Evolutionary conservation across 2,888 invertebrate species (phyloP).

Genomic region (Hyposoter dolosus): DNA sequence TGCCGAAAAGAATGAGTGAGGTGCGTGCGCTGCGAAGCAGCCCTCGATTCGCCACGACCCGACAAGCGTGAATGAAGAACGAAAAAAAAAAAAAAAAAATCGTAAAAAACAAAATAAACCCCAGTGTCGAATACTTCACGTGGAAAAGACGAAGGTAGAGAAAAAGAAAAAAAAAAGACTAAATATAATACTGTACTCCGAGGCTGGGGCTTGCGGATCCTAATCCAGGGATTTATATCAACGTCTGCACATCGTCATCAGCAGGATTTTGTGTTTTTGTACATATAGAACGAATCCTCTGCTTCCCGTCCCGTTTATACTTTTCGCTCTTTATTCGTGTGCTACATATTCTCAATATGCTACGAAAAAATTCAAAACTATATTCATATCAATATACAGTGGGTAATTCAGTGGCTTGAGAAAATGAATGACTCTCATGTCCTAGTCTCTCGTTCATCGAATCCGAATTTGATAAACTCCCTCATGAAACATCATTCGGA

Average conservation of each 20-base stretch:
- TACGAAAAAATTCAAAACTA: neutral
- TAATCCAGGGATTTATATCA: conserved; percentile 74
- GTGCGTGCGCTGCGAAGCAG: conserved; percentile 56
- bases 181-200: conserved; percentile 30
- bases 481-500: neutral
- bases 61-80: conserved; percentile 58
- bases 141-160: conserved; percentile 27
- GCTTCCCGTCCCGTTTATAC: neutral
- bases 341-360: neutral
- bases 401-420: too few species aligned
- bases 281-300: neutral
- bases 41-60: conserved; percentile 64
- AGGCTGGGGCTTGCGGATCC: conserved; percentile 55
- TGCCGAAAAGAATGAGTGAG: conserved; percentile 44
- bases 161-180: conserved; percentile 8
- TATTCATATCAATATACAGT: neutral
- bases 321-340: neutral
- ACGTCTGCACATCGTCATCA: conserved; percentile 71
- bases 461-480: neutral
- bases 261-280: conserved; percentile 45
- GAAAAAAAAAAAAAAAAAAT: neutral
- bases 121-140: conserved; percentile 1
- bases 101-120: conserved; percentile 16
- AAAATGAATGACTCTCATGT: neutral
- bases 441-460: neutral